Conservation (phyloP, 2,113 vertebrate genomes). For the Hystrix cristata region DNA sequence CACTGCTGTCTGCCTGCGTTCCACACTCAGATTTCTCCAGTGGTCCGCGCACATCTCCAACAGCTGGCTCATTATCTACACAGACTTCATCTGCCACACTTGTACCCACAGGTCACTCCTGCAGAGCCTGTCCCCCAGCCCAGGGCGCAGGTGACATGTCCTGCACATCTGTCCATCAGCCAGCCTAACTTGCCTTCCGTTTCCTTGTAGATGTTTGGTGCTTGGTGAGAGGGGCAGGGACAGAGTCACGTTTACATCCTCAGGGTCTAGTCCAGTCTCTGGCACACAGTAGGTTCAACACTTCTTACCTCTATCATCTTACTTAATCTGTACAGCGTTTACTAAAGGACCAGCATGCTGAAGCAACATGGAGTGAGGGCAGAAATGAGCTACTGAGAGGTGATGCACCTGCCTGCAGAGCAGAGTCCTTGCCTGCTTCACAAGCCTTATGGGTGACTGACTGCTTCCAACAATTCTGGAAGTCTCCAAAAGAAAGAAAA, state of each 20-base stretch:
- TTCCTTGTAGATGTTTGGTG: neutral
- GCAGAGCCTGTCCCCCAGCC: neutral
- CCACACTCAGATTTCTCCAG: neutral
- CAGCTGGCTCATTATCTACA: neutral
- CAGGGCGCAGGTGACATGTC: rapidly evolving
- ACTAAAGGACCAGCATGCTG: neutral
- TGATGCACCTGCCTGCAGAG: rapidly evolving
- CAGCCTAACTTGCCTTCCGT: neutral
- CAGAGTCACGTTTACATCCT: neutral
- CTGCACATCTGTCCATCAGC: neutral
- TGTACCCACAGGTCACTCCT: neutral
- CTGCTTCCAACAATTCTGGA: neutral
- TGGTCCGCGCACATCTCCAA: neutral
- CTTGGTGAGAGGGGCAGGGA: neutral
- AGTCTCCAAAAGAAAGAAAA: neutral
- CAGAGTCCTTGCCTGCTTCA: neutral
- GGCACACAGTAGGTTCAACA: neutral
- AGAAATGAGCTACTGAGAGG: rapidly evolving
- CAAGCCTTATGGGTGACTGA: neutral
- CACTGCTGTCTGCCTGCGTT: neutral
- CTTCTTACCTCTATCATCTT: neutral
- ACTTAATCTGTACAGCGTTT: rapidly evolving
- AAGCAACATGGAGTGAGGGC: rapidly evolving
- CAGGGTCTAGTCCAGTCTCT: neutral
- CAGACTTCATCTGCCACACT: neutral